Conservation (phyloP, 2,888 invertebrate species). For the Tetheella fluctuosa region DNA sequence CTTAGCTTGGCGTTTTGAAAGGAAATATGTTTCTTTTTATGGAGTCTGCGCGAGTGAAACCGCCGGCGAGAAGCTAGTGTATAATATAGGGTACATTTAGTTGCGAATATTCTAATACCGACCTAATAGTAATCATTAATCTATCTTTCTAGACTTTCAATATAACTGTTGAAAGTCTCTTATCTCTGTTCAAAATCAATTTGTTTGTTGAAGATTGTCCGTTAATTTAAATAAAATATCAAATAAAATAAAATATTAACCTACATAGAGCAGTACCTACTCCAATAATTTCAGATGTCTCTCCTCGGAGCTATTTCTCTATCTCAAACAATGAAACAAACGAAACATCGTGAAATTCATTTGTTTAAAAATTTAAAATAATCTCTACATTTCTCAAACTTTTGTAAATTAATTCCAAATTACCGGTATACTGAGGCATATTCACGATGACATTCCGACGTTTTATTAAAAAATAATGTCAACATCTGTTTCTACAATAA, state of each 20-base stretch:
- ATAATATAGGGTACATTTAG: too few relatives aligned
- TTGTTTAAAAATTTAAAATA: background rate
- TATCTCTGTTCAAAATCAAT: too few relatives aligned
- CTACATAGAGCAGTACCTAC: background rate
- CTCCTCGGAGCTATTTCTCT: background rate
- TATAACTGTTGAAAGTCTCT: too few relatives aligned
- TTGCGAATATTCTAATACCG: too few relatives aligned
- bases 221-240: background rate
- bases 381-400: background rate
- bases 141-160: too few relatives aligned
- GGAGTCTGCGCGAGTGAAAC: too few relatives aligned
- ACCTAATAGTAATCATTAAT: too few relatives aligned
- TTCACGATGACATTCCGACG: background rate
- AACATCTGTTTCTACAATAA: constrained; percentile 7
- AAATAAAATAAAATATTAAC: background rate
- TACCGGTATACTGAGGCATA: background rate
- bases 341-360: background rate
- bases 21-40: too few relatives aligned
- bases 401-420: background rate
- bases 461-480: background rate
- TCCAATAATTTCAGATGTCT: background rate
- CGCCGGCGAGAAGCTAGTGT: too few relatives aligned
- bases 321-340: background rate
- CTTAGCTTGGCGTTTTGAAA: too few relatives aligned
- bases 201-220: background rate